A percentile compares a stretch with the other conserved stretches of the same genome.
Evolutionary conservation across 2,113 vertebrate species (phyloP).

Genomic region (Salvator merianae): DNA sequence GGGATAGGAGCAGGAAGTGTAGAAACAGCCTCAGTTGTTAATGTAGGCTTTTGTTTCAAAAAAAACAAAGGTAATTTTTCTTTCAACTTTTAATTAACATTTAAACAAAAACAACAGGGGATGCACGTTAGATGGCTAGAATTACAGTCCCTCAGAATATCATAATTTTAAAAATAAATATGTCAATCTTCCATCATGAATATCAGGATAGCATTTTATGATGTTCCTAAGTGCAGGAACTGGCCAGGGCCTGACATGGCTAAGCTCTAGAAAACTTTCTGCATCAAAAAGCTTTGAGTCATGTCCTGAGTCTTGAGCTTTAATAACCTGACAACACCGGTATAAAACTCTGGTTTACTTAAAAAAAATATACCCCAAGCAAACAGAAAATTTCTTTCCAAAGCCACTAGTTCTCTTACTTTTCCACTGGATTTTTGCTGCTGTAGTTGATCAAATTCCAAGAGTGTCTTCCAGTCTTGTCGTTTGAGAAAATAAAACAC

Average conservation of each 20-base stretch:
- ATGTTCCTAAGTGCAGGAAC: background rate
- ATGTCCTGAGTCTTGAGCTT: rapidly evolving
- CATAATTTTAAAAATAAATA: rapidly evolving
- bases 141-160: background rate
- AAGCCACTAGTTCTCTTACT: constrained; percentile 58
- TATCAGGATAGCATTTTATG: background rate
- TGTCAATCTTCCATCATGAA: background rate
- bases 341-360: background rate
- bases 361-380: too few species aligned
- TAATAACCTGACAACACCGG: background rate
- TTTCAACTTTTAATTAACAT: background rate
- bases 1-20: too few species aligned
- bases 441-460: constrained; percentile 81
- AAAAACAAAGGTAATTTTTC: background rate
- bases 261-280: background rate
- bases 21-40: too few species aligned
- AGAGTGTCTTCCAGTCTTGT: constrained; percentile 80
- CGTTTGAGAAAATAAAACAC: constrained; percentile 83
- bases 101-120: background rate
- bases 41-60: background rate
- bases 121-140: background rate
- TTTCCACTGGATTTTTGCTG: constrained; percentile 80
- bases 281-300: background rate
- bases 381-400: background rate
- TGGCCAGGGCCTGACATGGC: background rate